Percentiles rank a stretch among this genome's conserved stretches.
phyloP scores from a whole-genome alignment of 2,797 vertebrate species.

The Ataeniobius toweri region DNA sequence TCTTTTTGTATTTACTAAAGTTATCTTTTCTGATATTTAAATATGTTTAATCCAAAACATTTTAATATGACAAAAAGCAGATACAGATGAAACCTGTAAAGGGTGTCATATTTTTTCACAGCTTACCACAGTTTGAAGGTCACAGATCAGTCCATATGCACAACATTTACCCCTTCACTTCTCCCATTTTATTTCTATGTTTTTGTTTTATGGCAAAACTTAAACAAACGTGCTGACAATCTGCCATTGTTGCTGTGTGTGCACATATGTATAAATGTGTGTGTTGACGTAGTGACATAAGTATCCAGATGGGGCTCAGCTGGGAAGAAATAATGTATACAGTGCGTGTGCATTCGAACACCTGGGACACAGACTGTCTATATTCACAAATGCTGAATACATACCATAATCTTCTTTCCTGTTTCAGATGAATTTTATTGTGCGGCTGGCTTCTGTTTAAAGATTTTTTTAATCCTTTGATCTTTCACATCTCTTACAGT shows the following conservation, averaged over 20 bases:
- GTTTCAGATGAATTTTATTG: constrained; percentile 12
- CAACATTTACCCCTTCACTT: constrained; percentile 28
- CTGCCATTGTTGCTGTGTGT: constrained; percentile 3
- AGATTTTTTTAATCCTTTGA: constrained; percentile 49
- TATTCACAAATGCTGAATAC: constrained; percentile 15
- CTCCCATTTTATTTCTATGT: constrained; percentile 24
- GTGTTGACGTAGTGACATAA: constrained; percentile 51
- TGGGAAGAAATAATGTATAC: constrained; percentile 57
- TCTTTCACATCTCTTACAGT: constrained; percentile 44
- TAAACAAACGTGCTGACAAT: constrained; percentile 33
- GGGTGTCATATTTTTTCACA: not conserved
- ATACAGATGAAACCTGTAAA: not conserved
- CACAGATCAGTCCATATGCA: constrained; percentile 5
- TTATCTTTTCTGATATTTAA: no score
- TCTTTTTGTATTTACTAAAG: no score
- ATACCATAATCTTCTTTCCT: not conserved
- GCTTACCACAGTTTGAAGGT: not conserved
- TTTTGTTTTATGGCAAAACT: constrained; percentile 37
- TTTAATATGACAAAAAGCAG: not conserved
- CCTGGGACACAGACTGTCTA: constrained; percentile 61
- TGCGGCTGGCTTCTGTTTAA: constrained; percentile 26
- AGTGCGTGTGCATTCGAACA: constrained; percentile 54
- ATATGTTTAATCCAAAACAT: no score
- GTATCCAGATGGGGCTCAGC: constrained; percentile 60
- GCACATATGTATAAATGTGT: constrained; percentile 23